These are phyloP conservation scores for Ischnus inquisitorius DNA, from an alignment of 2,888 invertebrate species.

Conservation along the genomic window DNA sequence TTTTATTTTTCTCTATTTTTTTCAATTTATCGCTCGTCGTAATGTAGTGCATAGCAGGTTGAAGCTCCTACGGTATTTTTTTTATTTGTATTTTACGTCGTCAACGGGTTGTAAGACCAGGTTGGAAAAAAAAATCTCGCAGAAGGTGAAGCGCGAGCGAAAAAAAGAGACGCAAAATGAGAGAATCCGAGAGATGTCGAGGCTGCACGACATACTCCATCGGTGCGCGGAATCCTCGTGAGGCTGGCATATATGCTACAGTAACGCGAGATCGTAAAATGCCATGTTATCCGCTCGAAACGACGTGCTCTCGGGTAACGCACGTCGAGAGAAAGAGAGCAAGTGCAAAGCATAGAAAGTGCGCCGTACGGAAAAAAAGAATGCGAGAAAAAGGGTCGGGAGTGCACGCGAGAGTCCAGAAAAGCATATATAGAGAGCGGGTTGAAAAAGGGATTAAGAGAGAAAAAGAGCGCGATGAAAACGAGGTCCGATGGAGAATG, in stretches of 20 bases:
- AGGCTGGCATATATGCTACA: constrained; percentile 16
- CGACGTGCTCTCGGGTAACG: constrained; percentile 52
- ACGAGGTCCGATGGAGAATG: constrained; percentile 5
- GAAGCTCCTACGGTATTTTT: not conserved
- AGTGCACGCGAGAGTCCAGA: not conserved
- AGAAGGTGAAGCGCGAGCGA: not conserved
- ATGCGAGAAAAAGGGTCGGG: not conserved
- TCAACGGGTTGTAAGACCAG: too few relatives aligned
- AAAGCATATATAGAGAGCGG: not conserved
- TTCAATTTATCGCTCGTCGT: constrained; percentile 19
- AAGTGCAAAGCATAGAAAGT: constrained; percentile 21
- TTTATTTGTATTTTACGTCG: not conserved
- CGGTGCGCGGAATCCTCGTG: constrained; percentile 14
- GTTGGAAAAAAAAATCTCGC: not conserved
- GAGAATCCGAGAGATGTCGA: constrained; percentile 1
- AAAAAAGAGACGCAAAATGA: not conserved
- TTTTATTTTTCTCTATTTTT: not conserved
- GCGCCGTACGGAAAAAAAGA: constrained; percentile 5
- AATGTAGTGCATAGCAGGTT: not conserved
- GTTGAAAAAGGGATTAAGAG: constrained; percentile 48
- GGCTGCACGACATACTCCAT: constrained; percentile 12
- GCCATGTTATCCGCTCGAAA: constrained; percentile 56
- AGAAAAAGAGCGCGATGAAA: constrained; percentile 30
- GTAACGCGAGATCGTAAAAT: constrained; percentile 55
- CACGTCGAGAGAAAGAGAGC: constrained; percentile 4